Percentiles rank a stretch among this genome's conserved stretches.
Evolutionary conservation across 2,113 vertebrate species (phyloP).

Genomic region (Phocoena phocoena): DNA sequence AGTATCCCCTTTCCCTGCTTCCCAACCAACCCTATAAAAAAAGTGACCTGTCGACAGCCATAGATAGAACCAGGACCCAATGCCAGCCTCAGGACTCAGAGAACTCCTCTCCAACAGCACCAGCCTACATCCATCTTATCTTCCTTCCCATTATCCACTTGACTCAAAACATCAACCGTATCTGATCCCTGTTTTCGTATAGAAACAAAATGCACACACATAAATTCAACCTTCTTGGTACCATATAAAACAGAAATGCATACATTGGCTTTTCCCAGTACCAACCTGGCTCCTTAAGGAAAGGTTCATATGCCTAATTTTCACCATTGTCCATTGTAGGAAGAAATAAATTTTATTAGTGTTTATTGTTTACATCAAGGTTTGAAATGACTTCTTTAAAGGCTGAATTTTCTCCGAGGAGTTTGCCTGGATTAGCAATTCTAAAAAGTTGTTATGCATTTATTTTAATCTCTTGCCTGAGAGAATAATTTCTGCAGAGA

Average conservation of each 20-base stretch:
- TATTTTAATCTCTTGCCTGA: slow-evolving; percentile 72
- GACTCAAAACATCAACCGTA: background rate
- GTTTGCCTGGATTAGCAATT: slow-evolving; percentile 60
- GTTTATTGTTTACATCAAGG: slow-evolving; percentile 55
- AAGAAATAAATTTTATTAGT: slow-evolving; percentile 53
- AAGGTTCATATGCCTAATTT: background rate
- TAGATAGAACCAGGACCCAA: background rate
- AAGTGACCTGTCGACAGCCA: background rate
- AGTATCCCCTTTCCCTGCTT: background rate
- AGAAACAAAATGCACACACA: background rate
- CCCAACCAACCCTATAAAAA: background rate
- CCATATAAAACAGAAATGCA: background rate
- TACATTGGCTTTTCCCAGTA: background rate
- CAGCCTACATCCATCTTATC: background rate
- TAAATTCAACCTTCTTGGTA: background rate
- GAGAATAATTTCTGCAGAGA: slow-evolving; percentile 74
- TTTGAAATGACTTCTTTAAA: slow-evolving; percentile 56
- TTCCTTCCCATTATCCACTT: background rate
- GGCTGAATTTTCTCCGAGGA: slow-evolving; percentile 56
- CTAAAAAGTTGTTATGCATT: slow-evolving; percentile 66
- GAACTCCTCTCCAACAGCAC: background rate
- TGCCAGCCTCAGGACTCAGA: background rate
- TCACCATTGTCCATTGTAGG: slow-evolving; percentile 21
- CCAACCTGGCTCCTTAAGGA: background rate
- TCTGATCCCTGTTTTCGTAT: slow-evolving; percentile 3